Evolutionary conservation across 2,797 vertebrate species (phyloP).

Genomic region (Graptemys geographica): DNA sequence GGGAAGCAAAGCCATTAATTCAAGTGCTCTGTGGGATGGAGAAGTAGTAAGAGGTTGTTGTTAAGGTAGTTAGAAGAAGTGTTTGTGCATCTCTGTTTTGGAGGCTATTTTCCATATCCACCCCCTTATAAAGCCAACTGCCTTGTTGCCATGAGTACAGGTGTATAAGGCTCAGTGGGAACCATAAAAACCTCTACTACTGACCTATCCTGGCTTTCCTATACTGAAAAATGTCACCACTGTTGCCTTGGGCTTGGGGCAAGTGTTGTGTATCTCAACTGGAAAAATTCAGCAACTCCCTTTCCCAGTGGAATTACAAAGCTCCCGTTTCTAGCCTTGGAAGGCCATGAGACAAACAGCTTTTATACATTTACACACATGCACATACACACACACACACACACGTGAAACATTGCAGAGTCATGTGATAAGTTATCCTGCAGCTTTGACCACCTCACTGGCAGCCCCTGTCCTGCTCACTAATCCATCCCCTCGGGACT

Average conservation of each 20-base stretch:
- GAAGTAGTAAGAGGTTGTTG: neutral
- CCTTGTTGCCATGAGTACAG: neutral
- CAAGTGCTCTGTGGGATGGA: neutral
- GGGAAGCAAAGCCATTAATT: slow-evolving; percentile 1
- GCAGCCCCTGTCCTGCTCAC: too few species aligned
- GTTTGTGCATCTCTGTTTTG: neutral
- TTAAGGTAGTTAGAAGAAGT: neutral
- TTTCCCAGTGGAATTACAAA: neutral
- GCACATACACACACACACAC: neutral
- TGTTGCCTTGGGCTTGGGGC: neutral
- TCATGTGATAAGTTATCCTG: neutral
- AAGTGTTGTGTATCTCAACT: neutral
- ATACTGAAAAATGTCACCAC: neutral
- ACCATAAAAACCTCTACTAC: neutral
- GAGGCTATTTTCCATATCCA: neutral
- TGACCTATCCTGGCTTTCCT: neutral
- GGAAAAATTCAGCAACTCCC: neutral
- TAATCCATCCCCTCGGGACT: neutral
- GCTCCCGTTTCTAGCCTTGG: neutral
- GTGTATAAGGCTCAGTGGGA: slow-evolving; percentile 3
- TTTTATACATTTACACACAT: neutral
- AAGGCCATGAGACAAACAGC: neutral
- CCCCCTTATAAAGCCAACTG: neutral
- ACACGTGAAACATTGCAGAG: neutral
- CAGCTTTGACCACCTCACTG: neutral